These are phyloP conservation scores for Tubiluchus corallicola DNA, from an alignment of 2,888 invertebrate species.

Conservation along the genomic window DNA sequence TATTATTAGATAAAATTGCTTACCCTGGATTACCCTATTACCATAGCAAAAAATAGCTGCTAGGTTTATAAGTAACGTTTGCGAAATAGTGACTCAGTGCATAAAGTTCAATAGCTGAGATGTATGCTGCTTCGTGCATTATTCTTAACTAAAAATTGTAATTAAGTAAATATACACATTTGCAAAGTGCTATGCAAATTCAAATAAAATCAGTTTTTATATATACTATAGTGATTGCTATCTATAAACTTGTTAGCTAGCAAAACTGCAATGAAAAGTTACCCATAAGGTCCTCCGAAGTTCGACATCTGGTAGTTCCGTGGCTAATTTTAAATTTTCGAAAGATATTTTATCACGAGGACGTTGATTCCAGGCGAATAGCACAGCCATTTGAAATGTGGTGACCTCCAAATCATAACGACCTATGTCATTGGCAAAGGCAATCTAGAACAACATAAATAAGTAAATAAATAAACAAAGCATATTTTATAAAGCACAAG, in stretches of 20 bases:
- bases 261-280: constrained; percentile 15
- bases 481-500: too few relatives aligned
- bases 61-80: too few relatives aligned
- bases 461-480: constrained; percentile 4
- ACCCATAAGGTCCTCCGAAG: constrained; percentile 74
- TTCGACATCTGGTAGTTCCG: constrained; percentile 89
- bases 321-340: constrained; percentile 85
- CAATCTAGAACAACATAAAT: constrained; percentile 40
- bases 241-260: constrained; percentile 5
- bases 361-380: constrained; percentile 97
- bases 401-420: constrained; percentile 95
- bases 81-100: too few relatives aligned
- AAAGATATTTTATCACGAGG: constrained; percentile 80
- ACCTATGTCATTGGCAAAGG: constrained; percentile 75
- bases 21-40: too few relatives aligned
- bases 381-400: constrained; percentile 97
- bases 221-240: background rate
- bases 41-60: too few relatives aligned
- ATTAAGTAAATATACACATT: background rate
- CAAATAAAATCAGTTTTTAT: too few relatives aligned
- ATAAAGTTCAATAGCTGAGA: too few relatives aligned
- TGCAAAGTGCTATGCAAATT: too few relatives aligned
- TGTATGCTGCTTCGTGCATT: too few relatives aligned
- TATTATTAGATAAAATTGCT: too few relatives aligned
- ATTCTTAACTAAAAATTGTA: too few relatives aligned